Conservation (phyloP, 2,888 invertebrate species). For the Protodeltote pygarga region DNA sequence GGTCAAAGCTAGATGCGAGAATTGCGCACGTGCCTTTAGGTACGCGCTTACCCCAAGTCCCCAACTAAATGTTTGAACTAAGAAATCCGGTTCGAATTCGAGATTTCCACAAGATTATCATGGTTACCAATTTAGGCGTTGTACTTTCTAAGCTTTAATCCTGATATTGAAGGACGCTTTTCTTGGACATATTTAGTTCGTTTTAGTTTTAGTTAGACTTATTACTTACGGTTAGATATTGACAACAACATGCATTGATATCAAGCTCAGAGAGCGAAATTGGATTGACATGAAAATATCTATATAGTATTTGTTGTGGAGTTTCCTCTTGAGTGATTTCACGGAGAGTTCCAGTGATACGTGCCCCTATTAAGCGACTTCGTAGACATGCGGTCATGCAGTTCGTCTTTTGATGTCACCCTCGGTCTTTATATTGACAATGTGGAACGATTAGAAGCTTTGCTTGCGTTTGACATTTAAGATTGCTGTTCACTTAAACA, state of each 20-base stretch:
- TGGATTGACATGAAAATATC: no score
- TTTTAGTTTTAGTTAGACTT: no score
- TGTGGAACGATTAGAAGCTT: conserved; percentile 32
- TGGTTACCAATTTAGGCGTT: no score
- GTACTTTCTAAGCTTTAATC: no score
- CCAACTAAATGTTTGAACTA: conserved; percentile 3
- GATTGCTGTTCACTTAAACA: conserved; percentile 5
- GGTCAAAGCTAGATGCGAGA: conserved; percentile 48
- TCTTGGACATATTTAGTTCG: no score
- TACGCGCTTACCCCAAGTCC: conserved; percentile 13
- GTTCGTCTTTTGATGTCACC: conserved; percentile 53
- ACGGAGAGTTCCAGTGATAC: conserved; percentile 32
- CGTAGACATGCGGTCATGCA: conserved; percentile 38
- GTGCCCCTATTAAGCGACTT: conserved; percentile 16
- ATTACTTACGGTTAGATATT: no score
- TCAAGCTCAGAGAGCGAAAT: no score
- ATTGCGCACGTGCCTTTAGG: conserved; percentile 55
- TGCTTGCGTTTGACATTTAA: conserved; percentile 29
- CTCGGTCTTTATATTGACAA: conserved; percentile 41
- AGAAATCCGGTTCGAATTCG: not conserved
- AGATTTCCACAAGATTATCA: no score
- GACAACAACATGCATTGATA: no score
- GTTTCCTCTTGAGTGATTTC: conserved; percentile 8
- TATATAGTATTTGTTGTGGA: not conserved
- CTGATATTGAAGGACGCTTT: no score